These are phyloP conservation scores for Sebastes umbrosus DNA, from an alignment of 2,797 vertebrate genomes.

Conservation along the genomic window DNA sequence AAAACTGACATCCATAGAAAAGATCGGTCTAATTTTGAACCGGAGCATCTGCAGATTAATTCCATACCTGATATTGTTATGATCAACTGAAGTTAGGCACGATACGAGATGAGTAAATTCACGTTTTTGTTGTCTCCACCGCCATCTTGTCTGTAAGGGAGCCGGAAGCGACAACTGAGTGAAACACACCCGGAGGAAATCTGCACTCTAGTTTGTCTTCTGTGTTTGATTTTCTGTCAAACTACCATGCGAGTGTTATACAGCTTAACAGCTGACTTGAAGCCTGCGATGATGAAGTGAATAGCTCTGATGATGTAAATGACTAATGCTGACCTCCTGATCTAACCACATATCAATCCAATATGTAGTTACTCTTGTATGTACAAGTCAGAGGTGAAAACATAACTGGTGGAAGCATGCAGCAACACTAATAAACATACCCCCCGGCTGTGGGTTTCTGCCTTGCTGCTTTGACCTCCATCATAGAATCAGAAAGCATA, in stretches of 20 bases:
- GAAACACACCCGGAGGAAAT: not conserved
- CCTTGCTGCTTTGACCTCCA: conserved; percentile 32
- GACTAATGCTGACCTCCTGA: not conserved
- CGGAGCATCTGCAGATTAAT: too few relatives aligned
- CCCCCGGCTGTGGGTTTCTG: conserved; percentile 5
- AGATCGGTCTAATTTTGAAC: not conserved
- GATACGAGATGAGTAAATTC: not conserved
- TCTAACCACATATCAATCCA: not conserved
- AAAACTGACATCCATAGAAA: not conserved
- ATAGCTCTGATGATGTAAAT: not conserved
- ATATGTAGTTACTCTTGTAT: not conserved
- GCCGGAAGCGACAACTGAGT: not conserved
- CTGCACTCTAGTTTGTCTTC: not conserved
- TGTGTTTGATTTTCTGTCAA: not conserved
- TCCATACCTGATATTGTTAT: not conserved
- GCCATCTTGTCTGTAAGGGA: not conserved
- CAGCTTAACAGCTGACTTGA: not conserved
- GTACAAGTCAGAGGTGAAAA: not conserved
- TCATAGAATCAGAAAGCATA: conserved; percentile 4
- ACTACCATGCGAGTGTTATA: too few relatives aligned
- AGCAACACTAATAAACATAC: not conserved
- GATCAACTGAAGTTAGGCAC: not conserved
- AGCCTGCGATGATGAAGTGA: not conserved
- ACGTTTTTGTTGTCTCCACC: too few relatives aligned
- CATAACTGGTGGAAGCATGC: not conserved